These are phyloP conservation scores for Pandemis cinnamomeana DNA, from an alignment of 2,888 invertebrate species.

Conservation along the genomic window DNA sequence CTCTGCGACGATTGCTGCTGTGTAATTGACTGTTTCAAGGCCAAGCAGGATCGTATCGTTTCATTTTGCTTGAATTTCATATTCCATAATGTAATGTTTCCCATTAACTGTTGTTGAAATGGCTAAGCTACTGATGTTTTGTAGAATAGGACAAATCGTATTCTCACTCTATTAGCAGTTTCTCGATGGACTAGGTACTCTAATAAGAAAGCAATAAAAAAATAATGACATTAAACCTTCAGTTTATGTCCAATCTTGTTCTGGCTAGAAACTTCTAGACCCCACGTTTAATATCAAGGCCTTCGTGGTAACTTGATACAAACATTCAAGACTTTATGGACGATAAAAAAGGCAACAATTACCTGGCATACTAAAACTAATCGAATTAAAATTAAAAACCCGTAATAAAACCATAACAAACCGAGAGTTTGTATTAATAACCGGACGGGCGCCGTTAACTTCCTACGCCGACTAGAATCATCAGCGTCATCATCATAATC, in stretches of 20 bases:
- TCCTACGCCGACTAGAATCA: no score
- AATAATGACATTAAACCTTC: not conserved
- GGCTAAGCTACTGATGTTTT: no score
- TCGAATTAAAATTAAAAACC: not conserved
- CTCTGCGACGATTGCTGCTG: no score
- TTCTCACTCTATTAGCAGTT: no score
- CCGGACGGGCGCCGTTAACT: no score
- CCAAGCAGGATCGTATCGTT: no score
- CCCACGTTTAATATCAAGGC: not conserved
- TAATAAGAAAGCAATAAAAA: not conserved
- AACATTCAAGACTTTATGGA: not conserved
- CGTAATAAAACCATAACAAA: not conserved
- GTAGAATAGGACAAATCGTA: no score
- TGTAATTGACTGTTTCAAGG: no score
- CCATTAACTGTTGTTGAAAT: no score
- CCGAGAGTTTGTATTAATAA: not conserved
- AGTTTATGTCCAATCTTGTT: not conserved
- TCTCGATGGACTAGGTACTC: not conserved
- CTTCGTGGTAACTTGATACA: not conserved
- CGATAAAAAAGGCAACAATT: not conserved
- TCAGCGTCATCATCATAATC: no score
- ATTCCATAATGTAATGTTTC: no score
- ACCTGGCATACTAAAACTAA: not conserved
- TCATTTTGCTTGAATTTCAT: no score
- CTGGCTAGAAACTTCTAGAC: not conserved